Conservation (phyloP, 2,888 invertebrate genomes). For the Oscheius sp. region DNA sequence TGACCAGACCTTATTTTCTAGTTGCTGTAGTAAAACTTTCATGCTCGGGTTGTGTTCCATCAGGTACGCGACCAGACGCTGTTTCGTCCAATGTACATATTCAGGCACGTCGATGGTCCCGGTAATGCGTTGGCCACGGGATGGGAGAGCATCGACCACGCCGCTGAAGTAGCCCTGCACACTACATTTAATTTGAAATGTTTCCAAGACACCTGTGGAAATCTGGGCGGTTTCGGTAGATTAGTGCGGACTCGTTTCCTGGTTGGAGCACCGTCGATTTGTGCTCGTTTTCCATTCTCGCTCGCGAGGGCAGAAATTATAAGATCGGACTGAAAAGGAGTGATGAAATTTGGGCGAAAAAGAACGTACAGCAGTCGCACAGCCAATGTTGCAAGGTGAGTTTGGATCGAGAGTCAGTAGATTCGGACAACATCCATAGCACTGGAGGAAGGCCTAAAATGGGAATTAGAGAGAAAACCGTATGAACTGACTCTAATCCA, state of each 20-base stretch:
- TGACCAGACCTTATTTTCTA: neutral
- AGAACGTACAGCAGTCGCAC: neutral
- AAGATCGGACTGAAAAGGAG: neutral
- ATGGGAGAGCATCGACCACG: too few relatives aligned
- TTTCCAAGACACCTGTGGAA: too few relatives aligned
- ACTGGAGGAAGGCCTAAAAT: conserved; percentile 19
- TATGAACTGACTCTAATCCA: conserved; percentile 21
- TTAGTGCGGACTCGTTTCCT: neutral
- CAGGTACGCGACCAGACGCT: neutral
- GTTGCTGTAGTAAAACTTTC: neutral
- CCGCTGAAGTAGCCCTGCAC: too few relatives aligned
- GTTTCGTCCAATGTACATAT: conserved; percentile 5
- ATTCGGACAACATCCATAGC: conserved; percentile 34
- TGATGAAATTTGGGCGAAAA: neutral
- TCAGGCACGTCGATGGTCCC: neutral
- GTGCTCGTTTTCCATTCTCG: neutral
- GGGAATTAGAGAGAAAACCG: too few relatives aligned
- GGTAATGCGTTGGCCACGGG: too few relatives aligned
- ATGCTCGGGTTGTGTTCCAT: conserved; percentile 6
- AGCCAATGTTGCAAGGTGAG: neutral
- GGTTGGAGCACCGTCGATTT: neutral
- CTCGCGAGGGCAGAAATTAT: neutral
- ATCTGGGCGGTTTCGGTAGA: too few relatives aligned
- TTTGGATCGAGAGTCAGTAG: conserved; percentile 1
- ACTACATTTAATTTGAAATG: too few relatives aligned